These are phyloP conservation scores for Notospermus geniculatus DNA, from an alignment of 1,140 invertebrate species.

Conservation along the genomic window DNA sequence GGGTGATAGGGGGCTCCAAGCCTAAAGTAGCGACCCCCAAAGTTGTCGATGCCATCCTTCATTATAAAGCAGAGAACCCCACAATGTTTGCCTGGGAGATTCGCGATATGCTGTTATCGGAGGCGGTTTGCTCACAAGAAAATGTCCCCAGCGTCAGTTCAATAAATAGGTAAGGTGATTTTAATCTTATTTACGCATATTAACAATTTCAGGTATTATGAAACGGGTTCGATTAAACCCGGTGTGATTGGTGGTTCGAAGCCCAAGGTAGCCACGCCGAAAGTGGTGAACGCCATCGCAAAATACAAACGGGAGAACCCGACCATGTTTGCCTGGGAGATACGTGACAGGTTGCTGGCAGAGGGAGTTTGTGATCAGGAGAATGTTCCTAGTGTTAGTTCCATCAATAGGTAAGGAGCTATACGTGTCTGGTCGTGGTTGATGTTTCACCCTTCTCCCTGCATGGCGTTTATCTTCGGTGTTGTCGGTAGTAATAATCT, in stretches of 20 bases:
- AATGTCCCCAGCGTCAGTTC: slow-evolving; percentile 98
- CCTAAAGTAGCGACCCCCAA: slow-evolving; percentile 98
- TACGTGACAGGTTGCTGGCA: slow-evolving; percentile 90
- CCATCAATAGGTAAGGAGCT: slow-evolving; percentile 90
- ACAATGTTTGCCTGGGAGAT: slow-evolving; percentile 99
- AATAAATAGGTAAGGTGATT: slow-evolving; percentile 77
- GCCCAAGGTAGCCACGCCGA: slow-evolving; percentile 97
- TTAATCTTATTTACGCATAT: neutral
- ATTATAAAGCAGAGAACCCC: slow-evolving; percentile 97
- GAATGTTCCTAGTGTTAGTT: slow-evolving; percentile 97
- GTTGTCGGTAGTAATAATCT: no score
- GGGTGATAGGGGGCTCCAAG: slow-evolving; percentile 97
- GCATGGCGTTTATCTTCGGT: no score
- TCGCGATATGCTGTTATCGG: slow-evolving; percentile 87
- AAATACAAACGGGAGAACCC: slow-evolving; percentile 98
- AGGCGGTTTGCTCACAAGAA: slow-evolving; percentile 95
- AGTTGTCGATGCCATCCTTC: slow-evolving; percentile 95
- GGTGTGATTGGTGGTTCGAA: slow-evolving; percentile 99
- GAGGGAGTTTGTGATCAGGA: slow-evolving; percentile 98
- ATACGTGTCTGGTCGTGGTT: neutral
- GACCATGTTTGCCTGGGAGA: slow-evolving; percentile 99
- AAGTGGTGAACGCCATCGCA: slow-evolving; percentile 96
- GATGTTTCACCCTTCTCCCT: no score
- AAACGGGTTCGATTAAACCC: slow-evolving; percentile 89
- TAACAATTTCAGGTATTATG: slow-evolving; percentile 45